Conservation (phyloP, 2,888 invertebrate genomes). For the Anticlea derivata region DNA sequence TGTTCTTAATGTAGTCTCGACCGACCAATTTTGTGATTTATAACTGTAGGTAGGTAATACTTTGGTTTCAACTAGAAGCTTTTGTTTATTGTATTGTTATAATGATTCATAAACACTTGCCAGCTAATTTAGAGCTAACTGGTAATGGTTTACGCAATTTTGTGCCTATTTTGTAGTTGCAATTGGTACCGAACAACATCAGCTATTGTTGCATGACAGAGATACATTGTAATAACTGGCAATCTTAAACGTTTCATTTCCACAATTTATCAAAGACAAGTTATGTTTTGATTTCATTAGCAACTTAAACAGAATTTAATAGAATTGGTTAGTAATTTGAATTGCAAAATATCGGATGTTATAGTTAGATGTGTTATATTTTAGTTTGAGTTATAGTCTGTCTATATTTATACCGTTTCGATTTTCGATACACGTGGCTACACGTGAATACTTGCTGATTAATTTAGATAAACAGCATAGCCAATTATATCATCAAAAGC, state of each 20-base stretch:
- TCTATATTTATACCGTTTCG: not conserved
- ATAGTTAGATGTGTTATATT: too few relatives aligned
- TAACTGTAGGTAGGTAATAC: constrained; percentile 32
- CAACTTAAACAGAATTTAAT: constrained; percentile 30
- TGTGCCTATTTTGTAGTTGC: constrained; percentile 72
- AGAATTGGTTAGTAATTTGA: constrained; percentile 22
- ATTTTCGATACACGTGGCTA: too few relatives aligned
- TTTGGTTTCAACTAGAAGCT: constrained; percentile 37
- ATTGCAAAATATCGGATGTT: constrained; percentile 7
- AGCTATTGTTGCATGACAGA: constrained; percentile 76
- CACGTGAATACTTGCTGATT: too few relatives aligned
- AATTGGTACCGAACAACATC: constrained; percentile 73
- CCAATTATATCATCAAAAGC: too few relatives aligned
- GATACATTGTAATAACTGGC: constrained; percentile 71
- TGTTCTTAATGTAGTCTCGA: constrained; percentile 29
- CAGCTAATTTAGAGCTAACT: constrained; percentile 68
- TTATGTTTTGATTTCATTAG: constrained; percentile 63
- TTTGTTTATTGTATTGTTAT: constrained; percentile 55
- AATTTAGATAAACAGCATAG: too few relatives aligned
- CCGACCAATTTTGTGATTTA: constrained; percentile 37
- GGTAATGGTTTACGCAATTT: constrained; percentile 76
- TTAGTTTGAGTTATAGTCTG: too few relatives aligned
- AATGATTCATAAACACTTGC: constrained; percentile 75
- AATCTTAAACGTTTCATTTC: constrained; percentile 73
- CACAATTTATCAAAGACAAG: constrained; percentile 67